A percentile compares a stretch with the other conserved stretches of the same genome.
Conservation (phyloP, 2,113 vertebrate species). For the Atherinomorus stipes region DNA sequence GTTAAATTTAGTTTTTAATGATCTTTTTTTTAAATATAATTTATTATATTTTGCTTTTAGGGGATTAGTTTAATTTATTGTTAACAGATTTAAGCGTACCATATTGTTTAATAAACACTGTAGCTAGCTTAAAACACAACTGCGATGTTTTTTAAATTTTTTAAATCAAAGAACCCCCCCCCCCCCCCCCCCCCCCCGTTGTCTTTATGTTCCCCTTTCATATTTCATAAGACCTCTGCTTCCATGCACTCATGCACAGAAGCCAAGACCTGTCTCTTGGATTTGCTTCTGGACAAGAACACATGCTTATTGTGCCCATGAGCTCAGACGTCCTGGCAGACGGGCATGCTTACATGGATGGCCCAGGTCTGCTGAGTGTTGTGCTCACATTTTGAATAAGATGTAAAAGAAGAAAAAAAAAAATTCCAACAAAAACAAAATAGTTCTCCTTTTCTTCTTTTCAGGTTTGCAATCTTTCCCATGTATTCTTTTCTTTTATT, state of each 20-base stretch:
- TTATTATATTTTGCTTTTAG: no score
- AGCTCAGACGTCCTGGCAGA: constrained; percentile 20
- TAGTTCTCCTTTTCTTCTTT: constrained; percentile 17
- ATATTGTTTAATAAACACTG: no score
- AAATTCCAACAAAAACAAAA: neutral
- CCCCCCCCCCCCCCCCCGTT: no score
- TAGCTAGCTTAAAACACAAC: no score
- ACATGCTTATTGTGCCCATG: constrained; percentile 18
- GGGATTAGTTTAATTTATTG: no score
- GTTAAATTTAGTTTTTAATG: no score
- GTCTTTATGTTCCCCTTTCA: neutral
- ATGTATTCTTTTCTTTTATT: constrained; percentile 27
- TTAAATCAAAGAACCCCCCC: no score
- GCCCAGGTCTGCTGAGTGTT: neutral
- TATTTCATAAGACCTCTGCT: constrained; percentile 27
- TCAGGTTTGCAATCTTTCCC: constrained; percentile 36
- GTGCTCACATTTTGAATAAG: constrained; percentile 25
- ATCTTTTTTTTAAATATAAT: no score
- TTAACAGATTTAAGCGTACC: no score
- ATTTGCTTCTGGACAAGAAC: constrained; percentile 31
- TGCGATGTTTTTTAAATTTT: no score
- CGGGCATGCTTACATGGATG: neutral
- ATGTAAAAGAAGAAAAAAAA: neutral
- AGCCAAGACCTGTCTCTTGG: constrained; percentile 53
- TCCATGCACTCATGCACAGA: constrained; percentile 37